A percentile compares a stretch with the other conserved stretches of the same genome.
These are phyloP conservation scores for Synanthedon tipuliformis DNA, from an alignment of 2,888 invertebrate species.

Conservation along the genomic window DNA sequence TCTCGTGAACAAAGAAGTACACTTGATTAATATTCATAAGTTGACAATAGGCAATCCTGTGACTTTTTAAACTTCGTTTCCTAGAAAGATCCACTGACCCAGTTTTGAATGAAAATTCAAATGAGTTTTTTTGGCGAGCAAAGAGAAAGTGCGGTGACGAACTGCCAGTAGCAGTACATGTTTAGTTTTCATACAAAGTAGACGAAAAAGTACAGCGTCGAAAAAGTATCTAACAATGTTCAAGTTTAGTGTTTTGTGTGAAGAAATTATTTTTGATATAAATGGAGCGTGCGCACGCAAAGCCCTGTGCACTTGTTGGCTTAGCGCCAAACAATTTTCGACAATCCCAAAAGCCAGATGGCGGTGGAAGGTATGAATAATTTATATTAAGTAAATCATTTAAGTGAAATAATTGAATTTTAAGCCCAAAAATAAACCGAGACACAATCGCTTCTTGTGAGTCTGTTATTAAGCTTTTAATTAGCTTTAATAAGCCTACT, in stretches of 20 bases:
- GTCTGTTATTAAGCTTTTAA: no score
- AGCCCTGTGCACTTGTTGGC: constrained; percentile 18
- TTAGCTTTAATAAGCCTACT: no score
- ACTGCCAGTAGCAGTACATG: constrained; percentile 28
- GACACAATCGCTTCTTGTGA: no score
- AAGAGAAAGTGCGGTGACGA: constrained; percentile 51
- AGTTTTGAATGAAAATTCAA: constrained; percentile 63
- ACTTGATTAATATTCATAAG: no score
- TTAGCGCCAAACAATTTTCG: constrained; percentile 24
- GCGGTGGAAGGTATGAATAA: constrained; percentile 34
- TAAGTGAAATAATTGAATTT: no score
- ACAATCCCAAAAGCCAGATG: constrained; percentile 33
- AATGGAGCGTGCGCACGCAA: constrained; percentile 21
- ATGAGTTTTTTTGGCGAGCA: constrained; percentile 56
- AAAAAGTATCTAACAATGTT: constrained; percentile 1
- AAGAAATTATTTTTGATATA: constrained; percentile 22
- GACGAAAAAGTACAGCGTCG: constrained; percentile 30
- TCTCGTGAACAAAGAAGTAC: no score
- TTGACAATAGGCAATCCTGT: background rate
- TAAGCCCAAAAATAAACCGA: no score
- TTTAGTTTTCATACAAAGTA: constrained; percentile 43
- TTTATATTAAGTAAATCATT: constrained; percentile 1
- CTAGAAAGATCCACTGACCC: constrained; percentile 46
- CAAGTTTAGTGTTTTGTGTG: background rate
- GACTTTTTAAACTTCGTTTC: constrained; percentile 27